Evolutionary conservation across 2,113 vertebrate species (phyloP), one percentile per base, ranked within the genome.

Genomic region (Notechis scutatus): DNA sequence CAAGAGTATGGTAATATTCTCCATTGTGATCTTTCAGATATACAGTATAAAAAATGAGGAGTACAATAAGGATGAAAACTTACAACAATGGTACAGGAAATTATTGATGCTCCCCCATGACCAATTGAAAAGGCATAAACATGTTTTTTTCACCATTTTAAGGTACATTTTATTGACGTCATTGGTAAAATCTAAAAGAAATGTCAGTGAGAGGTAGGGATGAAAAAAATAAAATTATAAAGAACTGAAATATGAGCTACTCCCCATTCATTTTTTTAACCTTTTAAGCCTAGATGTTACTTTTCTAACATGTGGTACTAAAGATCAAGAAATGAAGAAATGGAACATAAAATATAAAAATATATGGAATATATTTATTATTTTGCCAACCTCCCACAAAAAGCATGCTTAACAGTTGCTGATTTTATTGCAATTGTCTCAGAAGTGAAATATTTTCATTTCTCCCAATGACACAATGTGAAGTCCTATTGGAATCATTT

Each of bases 71-170:
- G 52, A 0, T 57, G 3, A 4, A 56, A 90, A 34, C 95, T 96
- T 88, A 96, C 94, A 4, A 0, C 57, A 88, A 5, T 91, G 59
- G 45, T 95, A 93, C 42, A 96, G 90, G 91, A 96, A 96, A 92
- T 96, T 97, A 56, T 95, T 2, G 3, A 56, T 92, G 0, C 81
- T 96, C 47, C 96, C 96, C 96, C 96, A 96, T 7, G 87, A 87
- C 96, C 96, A 97, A 0, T 39, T 88, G 1, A 0, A 2, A 0
- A 4, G 20, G 55, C 95, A 96, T 0, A 0, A 3, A 11, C 0
- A 3, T 2, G 95, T 96, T 92, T 95, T 95, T 1, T 0, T 12
- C 34, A 94, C 0, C 47, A 91, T 9, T 1, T 2, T 88, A 54
- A 0, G 1, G 5, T 45, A 1, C 0, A 5, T 4, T 0, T 3